Percentiles rank a stretch among this genome's conserved stretches.
Evolutionary conservation across 2,113 vertebrate genomes (phyloP).

Genomic region (Pleuronectes platessa): DNA sequence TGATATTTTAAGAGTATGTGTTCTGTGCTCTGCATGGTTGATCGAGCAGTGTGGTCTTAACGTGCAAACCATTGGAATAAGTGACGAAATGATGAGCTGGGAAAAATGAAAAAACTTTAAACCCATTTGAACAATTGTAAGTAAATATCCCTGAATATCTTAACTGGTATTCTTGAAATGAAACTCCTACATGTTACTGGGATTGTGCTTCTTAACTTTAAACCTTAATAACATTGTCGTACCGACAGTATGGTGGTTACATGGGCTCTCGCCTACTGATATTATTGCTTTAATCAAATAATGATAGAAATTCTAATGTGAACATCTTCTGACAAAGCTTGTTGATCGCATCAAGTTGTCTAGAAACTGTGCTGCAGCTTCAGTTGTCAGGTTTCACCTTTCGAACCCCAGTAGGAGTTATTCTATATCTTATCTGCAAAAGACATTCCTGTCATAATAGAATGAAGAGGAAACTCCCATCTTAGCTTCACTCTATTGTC

Average conservation of each 20-base stretch:
- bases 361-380: no score
- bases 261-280: not conserved
- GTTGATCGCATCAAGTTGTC: no score
- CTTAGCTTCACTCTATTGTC: no score
- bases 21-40: not conserved
- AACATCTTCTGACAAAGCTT: not conserved
- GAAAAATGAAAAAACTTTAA: no score
- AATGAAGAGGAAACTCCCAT: no score
- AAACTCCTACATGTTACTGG: not conserved
- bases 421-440: no score
- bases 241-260: not conserved
- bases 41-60: no score
- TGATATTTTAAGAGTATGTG: not conserved
- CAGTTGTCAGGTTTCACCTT: slow-evolving; percentile 26
- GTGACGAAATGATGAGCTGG: no score
- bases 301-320: not conserved
- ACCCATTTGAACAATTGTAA: no score
- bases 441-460: no score
- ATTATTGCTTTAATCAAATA: not conserved
- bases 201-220: not conserved
- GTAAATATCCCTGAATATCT: not conserved
- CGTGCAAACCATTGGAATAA: no score
- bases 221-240: no score
- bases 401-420: not conserved
- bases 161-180: not conserved